Percentiles rank a stretch among this genome's conserved stretches.
Evolutionary conservation across 2,888 invertebrate species (phyloP).

Genomic region (Phragmatobia fuliginosa): DNA sequence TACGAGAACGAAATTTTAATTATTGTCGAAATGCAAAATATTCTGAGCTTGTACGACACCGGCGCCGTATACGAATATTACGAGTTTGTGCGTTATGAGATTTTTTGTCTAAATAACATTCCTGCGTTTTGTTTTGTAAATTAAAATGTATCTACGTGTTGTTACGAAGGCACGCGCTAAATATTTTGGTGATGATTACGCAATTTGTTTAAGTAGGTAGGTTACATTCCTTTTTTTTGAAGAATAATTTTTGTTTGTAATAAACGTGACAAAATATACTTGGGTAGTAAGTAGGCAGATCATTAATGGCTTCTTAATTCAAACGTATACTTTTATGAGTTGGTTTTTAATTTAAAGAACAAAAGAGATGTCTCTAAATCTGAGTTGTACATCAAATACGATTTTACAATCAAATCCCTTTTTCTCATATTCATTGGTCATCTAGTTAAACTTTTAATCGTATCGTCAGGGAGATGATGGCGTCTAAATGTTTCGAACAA

Average conservation of each 20-base stretch:
- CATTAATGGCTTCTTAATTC: background rate
- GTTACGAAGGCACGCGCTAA: background rate
- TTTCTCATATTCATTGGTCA: no score
- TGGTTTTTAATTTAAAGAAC: background rate
- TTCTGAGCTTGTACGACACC: constrained; percentile 33
- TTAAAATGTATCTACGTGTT: constrained; percentile 24
- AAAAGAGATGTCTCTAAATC: background rate
- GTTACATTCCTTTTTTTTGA: background rate
- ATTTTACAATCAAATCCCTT: no score
- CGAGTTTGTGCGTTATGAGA: constrained; percentile 25
- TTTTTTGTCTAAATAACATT: constrained; percentile 44
- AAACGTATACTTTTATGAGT: background rate
- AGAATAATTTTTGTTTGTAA: background rate
- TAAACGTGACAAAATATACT: background rate
- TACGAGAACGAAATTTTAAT: constrained; percentile 34
- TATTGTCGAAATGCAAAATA: constrained; percentile 45
- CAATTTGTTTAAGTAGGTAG: constrained; percentile 5
- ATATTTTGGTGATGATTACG: constrained; percentile 5
- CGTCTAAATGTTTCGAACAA: background rate
- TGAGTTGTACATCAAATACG: no score
- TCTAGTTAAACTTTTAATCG: no score
- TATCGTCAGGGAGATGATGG: no score
- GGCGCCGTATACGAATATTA: constrained; percentile 17
- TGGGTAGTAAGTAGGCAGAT: background rate
- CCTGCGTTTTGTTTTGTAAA: constrained; percentile 25